These are phyloP conservation scores for Danio kyathit DNA, from an alignment of 2,797 vertebrate species.

Conservation along the genomic window DNA sequence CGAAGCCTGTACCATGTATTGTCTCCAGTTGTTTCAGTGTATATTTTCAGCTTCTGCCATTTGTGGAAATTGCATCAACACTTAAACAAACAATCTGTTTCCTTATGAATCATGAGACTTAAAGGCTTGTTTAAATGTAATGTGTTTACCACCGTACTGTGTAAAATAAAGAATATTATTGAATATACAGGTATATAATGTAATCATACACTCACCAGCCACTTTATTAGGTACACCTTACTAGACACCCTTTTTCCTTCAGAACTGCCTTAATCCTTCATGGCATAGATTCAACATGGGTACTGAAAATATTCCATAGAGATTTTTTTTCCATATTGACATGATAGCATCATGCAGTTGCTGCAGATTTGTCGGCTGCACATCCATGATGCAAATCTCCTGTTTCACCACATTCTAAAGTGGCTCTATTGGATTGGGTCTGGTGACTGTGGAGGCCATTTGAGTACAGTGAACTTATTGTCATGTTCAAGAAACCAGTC, in stretches of 20 bases:
- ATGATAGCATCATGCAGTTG: too few relatives aligned
- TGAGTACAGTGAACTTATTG: too few relatives aligned
- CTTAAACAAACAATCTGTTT: constrained; percentile 25
- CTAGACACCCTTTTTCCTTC: too few relatives aligned
- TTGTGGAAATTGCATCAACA: constrained; percentile 36
- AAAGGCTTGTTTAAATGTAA: neutral
- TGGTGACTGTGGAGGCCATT: neutral
- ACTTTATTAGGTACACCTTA: too few relatives aligned
- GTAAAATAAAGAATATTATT: neutral
- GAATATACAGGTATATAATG: too few relatives aligned
- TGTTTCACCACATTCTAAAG: constrained; percentile 60
- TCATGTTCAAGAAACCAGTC: neutral
- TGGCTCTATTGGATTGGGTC: constrained; percentile 51
- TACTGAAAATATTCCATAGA: too few relatives aligned
- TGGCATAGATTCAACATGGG: too few relatives aligned
- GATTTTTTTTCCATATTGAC: too few relatives aligned
- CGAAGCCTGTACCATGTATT: constrained; percentile 12
- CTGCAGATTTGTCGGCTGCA: neutral
- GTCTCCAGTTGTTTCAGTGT: neutral
- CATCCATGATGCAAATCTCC: constrained; percentile 65
- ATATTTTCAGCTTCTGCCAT: constrained; percentile 39
- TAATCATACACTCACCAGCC: neutral
- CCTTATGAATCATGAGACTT: constrained; percentile 16
- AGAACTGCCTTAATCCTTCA: too few relatives aligned
- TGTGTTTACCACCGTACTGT: neutral